Evolutionary conservation across 1,140 invertebrate genomes (phyloP).

Genomic region (Cydia strobilella): DNA sequence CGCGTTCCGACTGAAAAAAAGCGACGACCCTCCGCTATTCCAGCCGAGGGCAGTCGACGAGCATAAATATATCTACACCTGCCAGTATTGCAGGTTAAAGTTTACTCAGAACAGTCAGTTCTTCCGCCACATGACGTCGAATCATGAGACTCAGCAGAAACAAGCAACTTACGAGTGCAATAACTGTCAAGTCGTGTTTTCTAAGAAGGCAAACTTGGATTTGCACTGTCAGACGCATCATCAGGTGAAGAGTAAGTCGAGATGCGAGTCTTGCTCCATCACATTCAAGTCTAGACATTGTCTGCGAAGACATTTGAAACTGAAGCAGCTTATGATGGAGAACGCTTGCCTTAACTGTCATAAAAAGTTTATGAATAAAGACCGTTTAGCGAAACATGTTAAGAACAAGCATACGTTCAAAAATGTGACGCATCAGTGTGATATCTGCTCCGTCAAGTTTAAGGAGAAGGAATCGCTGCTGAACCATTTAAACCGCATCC

Average conservation of each 20-base stretch:
- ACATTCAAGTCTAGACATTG: slow-evolving; percentile 73
- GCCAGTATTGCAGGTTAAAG: slow-evolving; percentile 68
- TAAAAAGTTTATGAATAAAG: slow-evolving; percentile 67
- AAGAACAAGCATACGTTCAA: slow-evolving; percentile 69
- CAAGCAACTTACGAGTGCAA: slow-evolving; percentile 69
- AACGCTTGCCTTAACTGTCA: slow-evolving; percentile 70
- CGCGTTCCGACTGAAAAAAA: slow-evolving; percentile 42
- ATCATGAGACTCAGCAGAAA: slow-evolving; percentile 63
- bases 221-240: slow-evolving; percentile 68
- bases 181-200: slow-evolving; percentile 69
- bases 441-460: slow-evolving; percentile 66
- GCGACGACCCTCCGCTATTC: slow-evolving; percentile 45
- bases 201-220: slow-evolving; percentile 64
- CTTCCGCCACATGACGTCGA: slow-evolving; percentile 71
- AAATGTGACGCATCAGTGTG: slow-evolving; percentile 64
- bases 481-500: slow-evolving; percentile 65
- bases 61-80: slow-evolving; percentile 63
- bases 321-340: slow-evolving; percentile 65
- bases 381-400: slow-evolving; percentile 61
- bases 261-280: slow-evolving; percentile 67
- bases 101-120: slow-evolving; percentile 72
- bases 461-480: slow-evolving; percentile 64
- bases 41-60: slow-evolving; percentile 43
- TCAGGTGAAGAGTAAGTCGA: slow-evolving; percentile 63
- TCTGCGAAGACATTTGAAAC: slow-evolving; percentile 65